Conservation (phyloP, 2,113 vertebrate species). For the Cranoglanis bouderius region DNA sequence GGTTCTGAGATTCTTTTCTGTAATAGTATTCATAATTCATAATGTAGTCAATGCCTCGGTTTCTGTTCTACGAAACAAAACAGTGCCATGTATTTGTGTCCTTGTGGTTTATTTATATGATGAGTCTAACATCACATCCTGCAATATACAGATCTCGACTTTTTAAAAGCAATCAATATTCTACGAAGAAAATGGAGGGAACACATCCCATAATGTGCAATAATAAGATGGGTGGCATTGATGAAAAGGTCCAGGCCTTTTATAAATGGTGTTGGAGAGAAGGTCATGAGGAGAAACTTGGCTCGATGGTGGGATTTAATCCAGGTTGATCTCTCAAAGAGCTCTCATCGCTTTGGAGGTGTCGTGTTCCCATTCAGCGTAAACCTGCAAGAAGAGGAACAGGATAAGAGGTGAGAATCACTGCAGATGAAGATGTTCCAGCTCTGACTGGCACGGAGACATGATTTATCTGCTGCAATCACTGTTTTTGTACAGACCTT, state of each 20-base stretch:
- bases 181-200: constrained; percentile 50
- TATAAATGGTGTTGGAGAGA: neutral
- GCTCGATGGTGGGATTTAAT: neutral
- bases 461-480: neutral
- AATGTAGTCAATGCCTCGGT: neutral
- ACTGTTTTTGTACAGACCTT: neutral
- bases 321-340: constrained; percentile 1
- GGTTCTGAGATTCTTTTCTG: neutral
- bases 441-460: neutral
- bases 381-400: constrained; percentile 69
- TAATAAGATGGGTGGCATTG: constrained; percentile 43
- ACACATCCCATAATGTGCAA: constrained; percentile 41
- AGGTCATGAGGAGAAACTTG: neutral
- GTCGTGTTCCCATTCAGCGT: constrained; percentile 80
- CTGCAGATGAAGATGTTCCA: neutral
- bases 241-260: constrained; percentile 1
- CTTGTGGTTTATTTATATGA: constrained; percentile 54
- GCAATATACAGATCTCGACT: constrained; percentile 42
- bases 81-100: neutral
- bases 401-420: neutral
- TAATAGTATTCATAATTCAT: neutral
- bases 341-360: constrained; percentile 74
- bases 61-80: neutral
- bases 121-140: constrained; percentile 38
- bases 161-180: constrained; percentile 48